Conservation (phyloP, 2,888 invertebrate genomes). For the Catocala fraxini region DNA sequence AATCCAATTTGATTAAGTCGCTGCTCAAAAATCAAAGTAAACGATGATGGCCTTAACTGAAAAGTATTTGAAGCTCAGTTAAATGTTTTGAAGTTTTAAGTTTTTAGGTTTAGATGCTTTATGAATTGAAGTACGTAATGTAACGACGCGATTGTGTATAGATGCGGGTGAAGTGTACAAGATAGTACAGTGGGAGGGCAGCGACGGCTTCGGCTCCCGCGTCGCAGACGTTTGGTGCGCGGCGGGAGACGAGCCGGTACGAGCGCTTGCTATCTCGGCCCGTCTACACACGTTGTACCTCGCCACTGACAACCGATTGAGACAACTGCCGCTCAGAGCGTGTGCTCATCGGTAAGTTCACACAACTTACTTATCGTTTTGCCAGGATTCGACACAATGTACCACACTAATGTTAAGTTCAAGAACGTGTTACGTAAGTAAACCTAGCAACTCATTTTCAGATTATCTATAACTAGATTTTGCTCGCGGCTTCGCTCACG, state of each 20-base stretch:
- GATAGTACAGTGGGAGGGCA: slow-evolving; percentile 89
- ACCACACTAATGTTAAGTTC: too few relatives aligned
- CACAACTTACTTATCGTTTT: background rate
- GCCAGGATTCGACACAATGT: too few relatives aligned
- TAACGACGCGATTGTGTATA: slow-evolving; percentile 45
- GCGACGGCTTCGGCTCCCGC: slow-evolving; percentile 83
- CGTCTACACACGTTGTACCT: slow-evolving; percentile 87
- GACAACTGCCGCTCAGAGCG: slow-evolving; percentile 85
- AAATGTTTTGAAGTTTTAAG: background rate
- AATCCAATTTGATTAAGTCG: too few relatives aligned
- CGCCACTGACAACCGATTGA: slow-evolving; percentile 87
- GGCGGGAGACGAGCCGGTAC: slow-evolving; percentile 86
- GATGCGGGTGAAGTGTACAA: slow-evolving; percentile 89
- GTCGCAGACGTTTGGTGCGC: slow-evolving; percentile 89
- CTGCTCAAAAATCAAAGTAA: too few relatives aligned
- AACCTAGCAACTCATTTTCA: too few relatives aligned
- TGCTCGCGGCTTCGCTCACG: too few relatives aligned
- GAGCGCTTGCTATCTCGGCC: slow-evolving; percentile 87
- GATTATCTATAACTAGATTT: too few relatives aligned
- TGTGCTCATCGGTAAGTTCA: slow-evolving; percentile 74
- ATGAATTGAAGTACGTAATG: too few relatives aligned
- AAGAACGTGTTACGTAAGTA: too few relatives aligned
- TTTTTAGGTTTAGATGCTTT: too few relatives aligned
- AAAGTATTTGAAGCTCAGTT: too few relatives aligned
- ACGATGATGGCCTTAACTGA: too few relatives aligned